Base-by-base conservation (phyloP, 2,888 invertebrate species). In the Azorinus chamasolen region DNA sequence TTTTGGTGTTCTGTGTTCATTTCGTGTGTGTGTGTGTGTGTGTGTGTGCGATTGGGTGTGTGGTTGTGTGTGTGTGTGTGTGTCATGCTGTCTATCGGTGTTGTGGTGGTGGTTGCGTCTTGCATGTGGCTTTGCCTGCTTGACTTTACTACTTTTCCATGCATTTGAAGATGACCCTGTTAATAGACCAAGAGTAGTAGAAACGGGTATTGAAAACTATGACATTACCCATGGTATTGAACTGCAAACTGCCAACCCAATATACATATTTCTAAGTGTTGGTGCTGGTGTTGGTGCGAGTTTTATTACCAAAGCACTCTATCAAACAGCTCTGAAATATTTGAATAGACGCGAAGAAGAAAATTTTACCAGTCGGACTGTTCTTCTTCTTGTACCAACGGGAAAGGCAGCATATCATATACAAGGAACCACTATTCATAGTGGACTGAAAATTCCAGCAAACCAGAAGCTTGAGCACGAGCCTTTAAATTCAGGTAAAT, bases 211-310 rank as follows among this genome's bases (percentile, higher is more conserved):
- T 4, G 57, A 71, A 20, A 41, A 57, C 18, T 71, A 71, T 63
- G 71, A 71, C 53, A 71, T 71, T 24, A 63, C 63, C 5, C 27
- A 48, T 37, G 71, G 63, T 45, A 43, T 71, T 25, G 63, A 57
- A 32, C 1, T 71, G 1, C 50, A 48, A 24, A 43, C 48, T 24
- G 41, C 51, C 12, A 41, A 59, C 41, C 53, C 75, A 50, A 55
- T 83, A 6, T 82, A 65, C 46, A 54, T 65, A 43, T 76, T 76
- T 25, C 61, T 76, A 1, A 70, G 70, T 53, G 76, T 65, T 39
- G 65, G 65, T 43, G 76, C 70, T 41, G 70, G 65, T 20, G 57
- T 58, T n/a, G 70, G 70, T 14, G 66, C 70, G 58, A 76, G 61
- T 27, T 25, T 51, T 76, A 62, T 76, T 2, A 51, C 63, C 22